Evolutionary conservation across 1,140 invertebrate species (phyloP).

Genomic region (Oppia nitens): DNA sequence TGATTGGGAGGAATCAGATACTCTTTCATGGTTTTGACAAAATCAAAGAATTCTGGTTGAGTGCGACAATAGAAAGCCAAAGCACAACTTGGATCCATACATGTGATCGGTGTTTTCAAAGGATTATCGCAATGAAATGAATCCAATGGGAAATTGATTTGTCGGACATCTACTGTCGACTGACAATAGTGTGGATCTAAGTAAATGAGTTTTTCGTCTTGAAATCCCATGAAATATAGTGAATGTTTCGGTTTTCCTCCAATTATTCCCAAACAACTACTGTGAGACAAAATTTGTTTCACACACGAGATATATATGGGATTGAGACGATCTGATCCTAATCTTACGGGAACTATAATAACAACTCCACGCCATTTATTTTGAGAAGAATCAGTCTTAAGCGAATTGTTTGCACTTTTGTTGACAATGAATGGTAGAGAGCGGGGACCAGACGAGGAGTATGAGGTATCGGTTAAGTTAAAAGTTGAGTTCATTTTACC

Average conservation of each 20-base stretch:
- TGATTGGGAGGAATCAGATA: slow-evolving; percentile 40
- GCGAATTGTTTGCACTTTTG: slow-evolving; percentile 10
- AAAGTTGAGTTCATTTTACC: neutral
- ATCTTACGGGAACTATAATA: slow-evolving; percentile 61
- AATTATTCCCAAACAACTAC: slow-evolving; percentile 72
- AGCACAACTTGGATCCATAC: slow-evolving; percentile 84
- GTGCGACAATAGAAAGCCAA: slow-evolving; percentile 69
- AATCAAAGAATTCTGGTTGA: slow-evolving; percentile 54
- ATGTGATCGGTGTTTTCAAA: slow-evolving; percentile 63
- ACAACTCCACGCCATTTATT: slow-evolving; percentile 54
- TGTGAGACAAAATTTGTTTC: slow-evolving; percentile 51
- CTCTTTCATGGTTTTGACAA: slow-evolving; percentile 44
- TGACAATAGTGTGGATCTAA: slow-evolving; percentile 85
- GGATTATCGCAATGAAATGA: slow-evolving; percentile 71
- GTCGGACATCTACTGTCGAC: slow-evolving; percentile 51
- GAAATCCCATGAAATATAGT: slow-evolving; percentile 75
- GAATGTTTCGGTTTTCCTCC: slow-evolving; percentile 79
- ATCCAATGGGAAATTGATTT: slow-evolving; percentile 29
- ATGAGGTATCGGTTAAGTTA: neutral
- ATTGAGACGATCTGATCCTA: slow-evolving; percentile 68
- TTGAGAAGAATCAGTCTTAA: neutral
- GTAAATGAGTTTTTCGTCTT: slow-evolving; percentile 77
- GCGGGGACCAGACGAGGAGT: neutral
- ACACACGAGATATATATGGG: slow-evolving; percentile 62
- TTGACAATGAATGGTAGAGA: neutral